These are phyloP conservation scores for Trichacis sp. DNA, from an alignment of 2,888 invertebrate species.

Conservation along the genomic window DNA sequence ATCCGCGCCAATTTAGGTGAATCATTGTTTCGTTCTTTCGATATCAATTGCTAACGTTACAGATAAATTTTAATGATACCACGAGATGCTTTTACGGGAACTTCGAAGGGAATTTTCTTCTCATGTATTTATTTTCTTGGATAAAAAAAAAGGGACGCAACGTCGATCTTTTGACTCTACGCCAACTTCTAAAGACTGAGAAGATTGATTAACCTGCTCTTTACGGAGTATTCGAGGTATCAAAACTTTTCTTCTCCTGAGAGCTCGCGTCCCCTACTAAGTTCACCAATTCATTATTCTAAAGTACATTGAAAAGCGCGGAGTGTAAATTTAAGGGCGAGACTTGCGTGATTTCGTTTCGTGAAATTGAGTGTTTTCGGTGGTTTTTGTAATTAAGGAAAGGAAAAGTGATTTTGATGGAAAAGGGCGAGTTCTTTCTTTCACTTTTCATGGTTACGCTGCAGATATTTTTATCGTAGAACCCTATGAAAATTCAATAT, in stretches of 20 bases:
- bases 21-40: not conserved
- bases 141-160: no score
- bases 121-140: no score
- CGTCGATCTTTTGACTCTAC: conserved; percentile 32
- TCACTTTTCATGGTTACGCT: no score
- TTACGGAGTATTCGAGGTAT: conserved; percentile 29
- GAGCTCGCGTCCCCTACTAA: conserved; percentile 23
- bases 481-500: no score
- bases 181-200: conserved; percentile 33
- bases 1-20: not conserved
- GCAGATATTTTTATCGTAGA: no score
- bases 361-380: conserved; percentile 30
- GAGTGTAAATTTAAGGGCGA: conserved; percentile 13
- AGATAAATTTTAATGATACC: no score
- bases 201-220: conserved; percentile 38
- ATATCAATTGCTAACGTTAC: no score
- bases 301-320: conserved; percentile 33
- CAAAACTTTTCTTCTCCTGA: conserved; percentile 40
- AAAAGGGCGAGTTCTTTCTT: no score
- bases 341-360: conserved; percentile 26
- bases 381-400: conserved; percentile 17
- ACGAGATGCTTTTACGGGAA: no score
- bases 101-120: no score
- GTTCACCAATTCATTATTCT: conserved; percentile 35
- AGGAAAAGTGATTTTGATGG: conserved; percentile 26